Percentiles rank a stretch among this genome's conserved stretches.
These are phyloP conservation scores for Riparia riparia DNA, from an alignment of 2,113 vertebrate genomes.

Conservation along the genomic window DNA sequence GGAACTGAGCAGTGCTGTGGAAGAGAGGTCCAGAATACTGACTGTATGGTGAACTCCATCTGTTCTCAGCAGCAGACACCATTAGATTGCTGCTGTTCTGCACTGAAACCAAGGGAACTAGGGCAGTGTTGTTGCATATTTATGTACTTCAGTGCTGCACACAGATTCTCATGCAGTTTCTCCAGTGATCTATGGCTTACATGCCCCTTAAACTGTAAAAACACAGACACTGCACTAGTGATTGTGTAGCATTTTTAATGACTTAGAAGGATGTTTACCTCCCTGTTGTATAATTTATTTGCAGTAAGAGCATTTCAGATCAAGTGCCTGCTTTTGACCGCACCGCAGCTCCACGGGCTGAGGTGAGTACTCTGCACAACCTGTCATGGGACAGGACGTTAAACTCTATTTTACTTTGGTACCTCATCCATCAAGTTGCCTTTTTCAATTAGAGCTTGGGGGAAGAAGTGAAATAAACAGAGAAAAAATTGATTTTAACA, in stretches of 20 bases:
- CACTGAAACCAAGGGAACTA: background rate
- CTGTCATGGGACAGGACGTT: background rate
- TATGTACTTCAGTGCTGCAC: background rate
- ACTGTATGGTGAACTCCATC: background rate
- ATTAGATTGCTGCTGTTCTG: background rate
- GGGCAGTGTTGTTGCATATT: background rate
- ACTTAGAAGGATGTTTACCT: background rate
- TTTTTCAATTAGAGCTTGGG: background rate
- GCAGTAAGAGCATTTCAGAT: conserved; percentile 72
- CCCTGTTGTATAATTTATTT: conserved; percentile 12
- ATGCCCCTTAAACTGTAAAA: background rate
- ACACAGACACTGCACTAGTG: background rate
- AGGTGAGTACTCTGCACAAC: conserved; percentile 57
- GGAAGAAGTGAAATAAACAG: background rate
- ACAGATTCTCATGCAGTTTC: background rate
- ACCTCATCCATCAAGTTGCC: background rate
- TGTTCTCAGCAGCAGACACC: background rate
- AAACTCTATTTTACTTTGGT: background rate
- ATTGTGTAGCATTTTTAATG: background rate
- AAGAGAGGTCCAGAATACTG: background rate
- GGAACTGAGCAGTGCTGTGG: background rate
- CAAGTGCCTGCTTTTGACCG: conserved; percentile 45
- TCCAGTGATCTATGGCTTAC: background rate
- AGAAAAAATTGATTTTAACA: background rate
- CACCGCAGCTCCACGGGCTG: conserved; percentile 69